Evolutionary conservation across 2,113 vertebrate species (phyloP), one percentile per base, ranked within the genome.

Genomic region (Bubo scandiacus): DNA sequence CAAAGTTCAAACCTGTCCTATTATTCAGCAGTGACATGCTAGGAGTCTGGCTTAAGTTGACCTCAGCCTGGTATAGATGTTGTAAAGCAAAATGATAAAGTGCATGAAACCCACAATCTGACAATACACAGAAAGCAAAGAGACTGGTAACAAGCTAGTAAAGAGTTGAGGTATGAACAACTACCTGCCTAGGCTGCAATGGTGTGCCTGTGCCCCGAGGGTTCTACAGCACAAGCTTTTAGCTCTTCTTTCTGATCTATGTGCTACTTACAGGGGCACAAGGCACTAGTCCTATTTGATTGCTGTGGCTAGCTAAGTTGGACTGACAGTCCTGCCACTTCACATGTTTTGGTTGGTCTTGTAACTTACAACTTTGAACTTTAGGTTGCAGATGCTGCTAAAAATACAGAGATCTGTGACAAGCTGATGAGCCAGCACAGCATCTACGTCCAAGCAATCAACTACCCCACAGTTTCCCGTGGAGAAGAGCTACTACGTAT

Each of bases 371-470:
- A 23, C 61, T 62, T 88, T 82, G 61, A 88, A 84, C 55, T 95
- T 67, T 20, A 99, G 99, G 99, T 99, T 30, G 98, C 99, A 6
- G 94, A 99, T 73, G 99, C 99, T 26, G 99, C 99, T 94, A 99
- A 99, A 97, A 99, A 99, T 94, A 99, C 99, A 0, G 98, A 98
- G 58, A 98, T 99, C 66, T 99, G 99, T 96, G 99, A 99, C 83
- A 96, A 99, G 81, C 98, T 99, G 94, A 99, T 99, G 99, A 99
- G 98, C 88, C 98, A 98, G 73, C 98, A 99, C 91, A 99, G 99
- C 97, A 99, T 99, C 97, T 99, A 99, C 1, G 99, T 99, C 70
- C 99, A 99, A 93, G 99, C 99, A 45, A 99, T 99, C 96, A 99
- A 99, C 90, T 99, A 99, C 92, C 99, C 99, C 0, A 99, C 99